phyloP scores from a whole-genome alignment of 2,888 invertebrate genomes.

The Pardosa pseudoannulata region DNA sequence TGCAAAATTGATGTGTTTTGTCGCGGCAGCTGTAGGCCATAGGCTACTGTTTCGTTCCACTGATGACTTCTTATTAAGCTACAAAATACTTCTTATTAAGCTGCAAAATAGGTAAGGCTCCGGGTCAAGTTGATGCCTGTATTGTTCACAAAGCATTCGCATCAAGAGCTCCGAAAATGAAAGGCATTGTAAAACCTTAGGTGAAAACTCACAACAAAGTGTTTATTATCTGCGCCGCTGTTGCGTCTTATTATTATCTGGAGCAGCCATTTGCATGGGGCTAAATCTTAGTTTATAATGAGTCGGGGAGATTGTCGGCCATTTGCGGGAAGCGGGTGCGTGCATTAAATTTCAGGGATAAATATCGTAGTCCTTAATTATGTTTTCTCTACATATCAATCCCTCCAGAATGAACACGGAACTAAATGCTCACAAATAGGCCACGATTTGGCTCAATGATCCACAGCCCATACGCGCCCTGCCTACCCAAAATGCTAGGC shows the following conservation, averaged over 20 bases:
- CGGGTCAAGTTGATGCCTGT: conserved; percentile 29
- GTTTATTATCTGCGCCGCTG: conserved; percentile 40
- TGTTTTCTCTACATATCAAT: conserved; percentile 41
- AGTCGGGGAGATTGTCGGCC: conserved; percentile 23
- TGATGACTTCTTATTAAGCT: conserved; percentile 60
- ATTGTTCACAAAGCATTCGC: conserved; percentile 35
- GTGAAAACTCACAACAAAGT: conserved; percentile 40
- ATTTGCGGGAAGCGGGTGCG: conserved; percentile 25
- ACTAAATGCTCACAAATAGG: conserved; percentile 41
- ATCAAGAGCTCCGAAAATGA: conserved; percentile 20
- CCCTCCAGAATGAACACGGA: not conserved
- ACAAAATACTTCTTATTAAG: conserved; percentile 55
- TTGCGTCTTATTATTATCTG: conserved; percentile 42
- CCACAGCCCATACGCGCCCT: not conserved
- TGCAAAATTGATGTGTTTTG: conserved; percentile 43
- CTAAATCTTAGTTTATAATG: conserved; percentile 42
- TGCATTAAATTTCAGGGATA: conserved; percentile 58
- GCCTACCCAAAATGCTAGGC: not conserved
- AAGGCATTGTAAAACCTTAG: conserved; percentile 41
- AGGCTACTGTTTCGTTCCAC: conserved; percentile 23
- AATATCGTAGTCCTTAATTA: conserved; percentile 52
- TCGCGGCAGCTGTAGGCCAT: conserved; percentile 35
- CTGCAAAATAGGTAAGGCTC: conserved; percentile 37
- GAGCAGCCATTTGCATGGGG: conserved; percentile 23
- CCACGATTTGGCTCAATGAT: conserved; percentile 43